These are phyloP conservation scores for Penaeus indicus DNA, from an alignment of 1,140 invertebrate genomes.

Conservation along the genomic window DNA sequence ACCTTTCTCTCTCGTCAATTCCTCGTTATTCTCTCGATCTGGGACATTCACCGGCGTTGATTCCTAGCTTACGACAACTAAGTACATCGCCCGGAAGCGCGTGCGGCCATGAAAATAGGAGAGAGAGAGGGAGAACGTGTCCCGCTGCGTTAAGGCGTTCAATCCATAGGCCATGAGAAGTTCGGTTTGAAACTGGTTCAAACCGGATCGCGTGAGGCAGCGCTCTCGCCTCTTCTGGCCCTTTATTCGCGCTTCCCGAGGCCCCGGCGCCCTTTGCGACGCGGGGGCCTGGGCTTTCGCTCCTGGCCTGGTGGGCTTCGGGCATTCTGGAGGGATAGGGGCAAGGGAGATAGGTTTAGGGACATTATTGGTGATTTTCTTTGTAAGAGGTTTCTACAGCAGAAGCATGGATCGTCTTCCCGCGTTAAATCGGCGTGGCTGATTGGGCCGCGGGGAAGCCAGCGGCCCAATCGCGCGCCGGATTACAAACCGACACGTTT, in stretches of 20 bases:
- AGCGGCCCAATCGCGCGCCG: slow-evolving; percentile 10
- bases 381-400: slow-evolving; percentile 37
- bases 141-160: slow-evolving; percentile 46
- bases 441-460: slow-evolving; percentile 28
- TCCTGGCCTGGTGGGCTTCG: too few species aligned
- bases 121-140: slow-evolving; percentile 25
- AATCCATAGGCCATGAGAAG: slow-evolving; percentile 60
- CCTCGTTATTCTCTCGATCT: neutral
- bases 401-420: slow-evolving; percentile 60
- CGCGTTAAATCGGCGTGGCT: slow-evolving; percentile 47
- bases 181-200: slow-evolving; percentile 65
- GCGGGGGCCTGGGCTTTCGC: too few species aligned
- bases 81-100: slow-evolving; percentile 23
- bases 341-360: neutral
- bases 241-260: neutral
- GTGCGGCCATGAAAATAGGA: slow-evolving; percentile 26
- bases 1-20: slow-evolving; percentile 34
- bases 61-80: neutral
- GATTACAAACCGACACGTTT: slow-evolving; percentile 45
- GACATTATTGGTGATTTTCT: slow-evolving; percentile 37
- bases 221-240: neutral
- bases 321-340: too few species aligned
- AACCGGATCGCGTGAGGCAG: slow-evolving; percentile 53
- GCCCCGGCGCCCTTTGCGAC: neutral
- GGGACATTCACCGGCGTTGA: slow-evolving; percentile 39